Conservation (phyloP, 2,797 vertebrate genomes). For the Acropternis orthonyx region DNA sequence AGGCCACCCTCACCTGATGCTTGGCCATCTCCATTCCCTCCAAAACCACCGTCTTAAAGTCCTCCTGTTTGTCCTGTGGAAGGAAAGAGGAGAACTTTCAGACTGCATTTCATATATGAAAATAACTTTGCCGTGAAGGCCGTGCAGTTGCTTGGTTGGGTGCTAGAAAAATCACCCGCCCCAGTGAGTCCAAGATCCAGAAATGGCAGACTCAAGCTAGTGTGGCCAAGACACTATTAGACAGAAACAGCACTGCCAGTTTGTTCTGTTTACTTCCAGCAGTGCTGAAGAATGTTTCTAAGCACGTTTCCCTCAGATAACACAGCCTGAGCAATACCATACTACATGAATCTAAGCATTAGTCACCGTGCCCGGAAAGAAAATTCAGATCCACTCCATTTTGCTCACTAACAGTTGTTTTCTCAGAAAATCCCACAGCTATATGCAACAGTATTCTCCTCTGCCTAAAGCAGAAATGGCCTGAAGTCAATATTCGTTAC, state of each 20-base stretch:
- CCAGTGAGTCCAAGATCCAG: not conserved
- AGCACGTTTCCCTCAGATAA: not conserved
- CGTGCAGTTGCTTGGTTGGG: slow-evolving; percentile 32
- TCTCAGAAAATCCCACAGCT: not conserved
- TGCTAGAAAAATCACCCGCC: not conserved
- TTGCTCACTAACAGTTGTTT: not conserved
- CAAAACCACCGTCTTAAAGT: slow-evolving; percentile 78
- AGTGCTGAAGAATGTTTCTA: not conserved
- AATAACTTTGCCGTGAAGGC: slow-evolving; percentile 69
- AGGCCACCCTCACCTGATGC: slow-evolving; percentile 78
- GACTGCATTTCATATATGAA: slow-evolving; percentile 64
- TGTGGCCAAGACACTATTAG: not conserved
- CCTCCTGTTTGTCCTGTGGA: slow-evolving; percentile 79
- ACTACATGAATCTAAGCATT: not conserved
- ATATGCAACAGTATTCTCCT: not conserved
- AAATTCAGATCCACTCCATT: not conserved
- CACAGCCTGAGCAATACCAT: not conserved
- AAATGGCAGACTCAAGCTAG: not conserved
- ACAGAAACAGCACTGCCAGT: not conserved
- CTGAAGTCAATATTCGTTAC: not conserved
- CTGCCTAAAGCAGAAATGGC: not conserved
- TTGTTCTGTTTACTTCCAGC: not conserved
- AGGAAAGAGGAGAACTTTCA: slow-evolving; percentile 80
- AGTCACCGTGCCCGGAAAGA: not conserved
- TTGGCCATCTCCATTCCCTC: slow-evolving; percentile 79